Evolutionary conservation across 30 jellyfish, hydroid and myxozoan species (phyloP).

Genomic region (Calvadosia cruxmelitensis): DNA sequence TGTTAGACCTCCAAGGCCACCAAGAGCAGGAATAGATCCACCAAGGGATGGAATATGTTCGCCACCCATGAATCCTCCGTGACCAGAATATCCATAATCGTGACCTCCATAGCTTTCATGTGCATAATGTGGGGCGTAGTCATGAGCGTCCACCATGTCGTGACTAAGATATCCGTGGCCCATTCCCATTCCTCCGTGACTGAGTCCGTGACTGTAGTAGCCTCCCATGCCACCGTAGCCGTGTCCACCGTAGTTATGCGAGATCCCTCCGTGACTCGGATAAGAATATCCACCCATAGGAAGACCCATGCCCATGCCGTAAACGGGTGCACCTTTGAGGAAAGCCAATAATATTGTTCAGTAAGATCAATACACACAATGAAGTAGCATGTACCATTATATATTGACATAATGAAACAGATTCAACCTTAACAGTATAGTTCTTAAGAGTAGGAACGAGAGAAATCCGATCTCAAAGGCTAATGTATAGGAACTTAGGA

Average conservation of each 20-base stretch:
- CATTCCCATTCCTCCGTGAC: constrained; percentile 21
- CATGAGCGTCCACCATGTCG: background rate
- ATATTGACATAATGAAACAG: too few species aligned
- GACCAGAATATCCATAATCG: background rate
- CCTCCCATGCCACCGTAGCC: constrained; percentile 51
- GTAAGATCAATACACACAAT: background rate
- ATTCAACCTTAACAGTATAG: too few species aligned
- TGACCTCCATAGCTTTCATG: constrained; percentile 21
- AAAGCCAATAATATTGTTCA: background rate
- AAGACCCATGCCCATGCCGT: constrained; percentile 37
- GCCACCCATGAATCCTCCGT: background rate
- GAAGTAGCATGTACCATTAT: too few species aligned
- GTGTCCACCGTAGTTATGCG: constrained; percentile 34
- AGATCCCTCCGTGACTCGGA: constrained; percentile 57
- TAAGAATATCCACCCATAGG: constrained; percentile 18
- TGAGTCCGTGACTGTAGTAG: constrained; percentile 33
- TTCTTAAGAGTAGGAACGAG: too few species aligned
- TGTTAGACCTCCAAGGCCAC: constrained; percentile 16
- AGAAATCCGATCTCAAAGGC: too few species aligned
- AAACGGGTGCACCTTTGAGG: constrained; percentile 31
- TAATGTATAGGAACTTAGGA: too few species aligned
- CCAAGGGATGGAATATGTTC: background rate
- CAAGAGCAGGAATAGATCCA: constrained; percentile 1
- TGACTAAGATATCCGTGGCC: constrained; percentile 7
- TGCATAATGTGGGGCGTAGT: background rate